These are phyloP conservation scores for Choreutis nemorana DNA, from an alignment of 2,888 invertebrate species.

Conservation along the genomic window DNA sequence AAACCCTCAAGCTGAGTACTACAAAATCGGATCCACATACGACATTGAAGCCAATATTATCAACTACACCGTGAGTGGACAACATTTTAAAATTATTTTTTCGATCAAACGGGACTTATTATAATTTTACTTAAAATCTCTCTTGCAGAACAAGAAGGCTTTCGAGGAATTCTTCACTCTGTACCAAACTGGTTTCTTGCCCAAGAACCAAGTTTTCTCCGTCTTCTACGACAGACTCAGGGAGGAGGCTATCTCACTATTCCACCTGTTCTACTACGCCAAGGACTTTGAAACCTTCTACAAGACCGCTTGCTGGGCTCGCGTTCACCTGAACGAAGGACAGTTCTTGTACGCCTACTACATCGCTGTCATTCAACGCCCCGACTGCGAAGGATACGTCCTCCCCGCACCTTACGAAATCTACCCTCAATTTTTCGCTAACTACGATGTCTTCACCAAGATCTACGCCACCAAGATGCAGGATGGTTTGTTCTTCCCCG, in stretches of 20 bases:
- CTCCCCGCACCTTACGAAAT: slow-evolving; percentile 75
- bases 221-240: slow-evolving; percentile 48
- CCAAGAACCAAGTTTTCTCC: slow-evolving; percentile 57
- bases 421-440: slow-evolving; percentile 70
- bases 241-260: slow-evolving; percentile 59
- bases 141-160: slow-evolving; percentile 47
- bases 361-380: slow-evolving; percentile 66
- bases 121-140: slow-evolving; percentile 7
- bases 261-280: slow-evolving; percentile 66
- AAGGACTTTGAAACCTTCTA: slow-evolving; percentile 69
- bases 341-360: slow-evolving; percentile 70
- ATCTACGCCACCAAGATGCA: slow-evolving; percentile 49
- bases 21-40: slow-evolving; percentile 34
- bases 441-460: slow-evolving; percentile 60
- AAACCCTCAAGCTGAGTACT: slow-evolving; percentile 34
- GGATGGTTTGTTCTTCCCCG: slow-evolving; percentile 24
- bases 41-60: slow-evolving; percentile 40
- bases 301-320: slow-evolving; percentile 63
- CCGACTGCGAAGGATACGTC: slow-evolving; percentile 63
- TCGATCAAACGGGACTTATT: slow-evolving; percentile 13
- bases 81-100: background rate
- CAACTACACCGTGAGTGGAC: slow-evolving; percentile 37
- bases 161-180: slow-evolving; percentile 45
- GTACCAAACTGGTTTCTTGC: slow-evolving; percentile 50
- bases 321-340: slow-evolving; percentile 67